A percentile compares a stretch with the other conserved stretches of the same genome.
Evolutionary conservation across 2,888 invertebrate species (phyloP).

Genomic region (Ornithoptera priamus): DNA sequence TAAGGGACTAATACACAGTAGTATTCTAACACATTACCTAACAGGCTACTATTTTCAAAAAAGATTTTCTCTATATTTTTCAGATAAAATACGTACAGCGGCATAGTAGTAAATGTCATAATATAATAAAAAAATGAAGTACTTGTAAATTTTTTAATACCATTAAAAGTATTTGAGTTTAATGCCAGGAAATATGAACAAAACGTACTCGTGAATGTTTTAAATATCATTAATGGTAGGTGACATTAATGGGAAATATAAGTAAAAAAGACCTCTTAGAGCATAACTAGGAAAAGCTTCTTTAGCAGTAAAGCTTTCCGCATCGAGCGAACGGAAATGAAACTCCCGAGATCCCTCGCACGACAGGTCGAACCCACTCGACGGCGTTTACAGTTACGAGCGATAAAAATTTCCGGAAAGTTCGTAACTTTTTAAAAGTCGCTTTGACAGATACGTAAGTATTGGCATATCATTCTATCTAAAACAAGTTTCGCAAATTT

Average conservation of each 20-base stretch:
- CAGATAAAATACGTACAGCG: neutral
- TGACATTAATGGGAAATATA: neutral
- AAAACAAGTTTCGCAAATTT: neutral
- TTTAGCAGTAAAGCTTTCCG: neutral
- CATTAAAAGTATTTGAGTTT: neutral
- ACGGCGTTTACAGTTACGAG: conserved; percentile 1
- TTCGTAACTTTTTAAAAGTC: conserved; percentile 1
- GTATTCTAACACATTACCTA: neutral
- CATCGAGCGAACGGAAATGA: conserved; percentile 6
- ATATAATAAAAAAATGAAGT: neutral
- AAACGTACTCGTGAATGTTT: neutral
- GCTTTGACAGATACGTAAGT: neutral
- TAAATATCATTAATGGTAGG: neutral
- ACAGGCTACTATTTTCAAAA: neutral
- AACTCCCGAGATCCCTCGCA: conserved; percentile 3
- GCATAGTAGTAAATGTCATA: neutral
- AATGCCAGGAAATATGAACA: neutral
- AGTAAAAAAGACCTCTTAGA: neutral
- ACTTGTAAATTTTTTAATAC: neutral
- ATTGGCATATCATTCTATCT: neutral
- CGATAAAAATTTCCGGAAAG: conserved; percentile 6
- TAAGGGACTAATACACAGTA: neutral
- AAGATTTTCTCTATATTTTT: neutral
- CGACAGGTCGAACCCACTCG: conserved; percentile 9
- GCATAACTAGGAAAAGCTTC: conserved; percentile 1